Percentiles rank a stretch among this genome's conserved stretches.
These are phyloP conservation scores for Helicoverpa assulta DNA, from an alignment of 2,888 invertebrate species.

Conservation along the genomic window DNA sequence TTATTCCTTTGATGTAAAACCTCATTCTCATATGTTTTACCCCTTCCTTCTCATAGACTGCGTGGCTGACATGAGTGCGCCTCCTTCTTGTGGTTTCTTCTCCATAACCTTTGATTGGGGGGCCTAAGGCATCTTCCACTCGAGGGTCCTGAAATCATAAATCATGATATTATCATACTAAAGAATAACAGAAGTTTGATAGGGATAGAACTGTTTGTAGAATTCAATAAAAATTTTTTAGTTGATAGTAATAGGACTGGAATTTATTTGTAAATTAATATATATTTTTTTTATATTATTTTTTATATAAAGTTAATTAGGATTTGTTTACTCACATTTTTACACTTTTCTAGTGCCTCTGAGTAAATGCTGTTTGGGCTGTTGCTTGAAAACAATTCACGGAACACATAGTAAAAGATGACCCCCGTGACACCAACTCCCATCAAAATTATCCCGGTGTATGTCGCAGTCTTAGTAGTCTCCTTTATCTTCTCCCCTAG, in stretches of 20 bases:
- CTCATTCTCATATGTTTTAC: slow-evolving; percentile 95
- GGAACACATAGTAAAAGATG: slow-evolving; percentile 95
- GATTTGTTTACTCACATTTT: slow-evolving; percentile 84
- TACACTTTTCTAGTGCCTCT: slow-evolving; percentile 94
- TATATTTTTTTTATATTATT: too few relatives aligned
- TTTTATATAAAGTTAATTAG: not conserved
- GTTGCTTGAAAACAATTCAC: slow-evolving; percentile 96
- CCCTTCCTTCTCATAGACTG: slow-evolving; percentile 93
- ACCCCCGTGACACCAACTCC: slow-evolving; percentile 95
- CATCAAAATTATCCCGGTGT: slow-evolving; percentile 94
- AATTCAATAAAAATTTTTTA: too few relatives aligned
- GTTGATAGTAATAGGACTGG: too few relatives aligned
- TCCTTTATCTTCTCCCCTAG: slow-evolving; percentile 95
- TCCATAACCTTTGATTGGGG: slow-evolving; percentile 96
- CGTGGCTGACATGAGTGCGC: slow-evolving; percentile 95
- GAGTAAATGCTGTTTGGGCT: slow-evolving; percentile 96
- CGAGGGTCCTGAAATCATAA: slow-evolving; percentile 90
- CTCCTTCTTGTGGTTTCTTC: slow-evolving; percentile 96
- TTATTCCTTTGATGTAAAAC: slow-evolving; percentile 96
- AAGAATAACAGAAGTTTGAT: not conserved
- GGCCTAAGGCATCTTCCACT: slow-evolving; percentile 95
- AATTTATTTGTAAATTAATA: too few relatives aligned
- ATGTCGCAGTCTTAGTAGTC: slow-evolving; percentile 96
- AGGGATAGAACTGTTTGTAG: not conserved
- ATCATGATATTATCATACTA: slow-evolving; percentile 7